Evolutionary conservation across 1,140 invertebrate species (phyloP).

Genomic region (Drosophila kepulauana): DNA sequence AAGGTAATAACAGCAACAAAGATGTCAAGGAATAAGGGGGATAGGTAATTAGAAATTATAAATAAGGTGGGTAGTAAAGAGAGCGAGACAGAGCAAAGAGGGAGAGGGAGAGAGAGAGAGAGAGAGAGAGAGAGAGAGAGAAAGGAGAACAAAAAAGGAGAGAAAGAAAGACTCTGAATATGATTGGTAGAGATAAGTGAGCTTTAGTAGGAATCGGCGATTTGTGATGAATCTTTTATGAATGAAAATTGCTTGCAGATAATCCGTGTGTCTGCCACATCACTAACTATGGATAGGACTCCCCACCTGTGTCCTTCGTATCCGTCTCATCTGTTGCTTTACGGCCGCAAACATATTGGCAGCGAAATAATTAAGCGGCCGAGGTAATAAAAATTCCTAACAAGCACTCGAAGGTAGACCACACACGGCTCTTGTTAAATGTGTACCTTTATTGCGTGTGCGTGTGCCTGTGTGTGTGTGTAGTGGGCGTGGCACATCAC

Average conservation of each 20-base stretch:
- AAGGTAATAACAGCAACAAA: no score
- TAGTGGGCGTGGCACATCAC: constrained; percentile 39
- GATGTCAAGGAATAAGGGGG: no score
- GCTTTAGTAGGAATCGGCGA: no score
- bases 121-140: no score
- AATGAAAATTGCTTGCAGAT: neutral
- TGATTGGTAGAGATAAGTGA: no score
- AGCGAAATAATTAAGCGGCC: constrained; percentile 70
- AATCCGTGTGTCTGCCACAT: neutral
- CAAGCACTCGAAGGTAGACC: constrained; percentile 52
- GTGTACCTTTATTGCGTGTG: constrained; percentile 3
- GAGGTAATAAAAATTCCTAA: constrained; percentile 75
- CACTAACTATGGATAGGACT: neutral
- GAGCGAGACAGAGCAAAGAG: neutral
- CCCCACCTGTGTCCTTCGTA: no score
- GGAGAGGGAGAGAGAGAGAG: neutral
- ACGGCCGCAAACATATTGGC: constrained; percentile 18
- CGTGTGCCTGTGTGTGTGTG: neutral
- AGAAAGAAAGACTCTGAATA: no score
- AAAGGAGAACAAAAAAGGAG: no score
- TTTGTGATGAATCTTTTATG: neutral
- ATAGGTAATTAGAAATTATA: no score
- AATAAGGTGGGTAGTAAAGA: no score
- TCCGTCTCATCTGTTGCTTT: constrained; percentile 2
- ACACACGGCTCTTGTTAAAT: constrained; percentile 23